Evolutionary conservation across 1,140 invertebrate genomes (phyloP), one percentile per base, ranked within the genome.

Genomic region (Onthophagus taurus): DNA sequence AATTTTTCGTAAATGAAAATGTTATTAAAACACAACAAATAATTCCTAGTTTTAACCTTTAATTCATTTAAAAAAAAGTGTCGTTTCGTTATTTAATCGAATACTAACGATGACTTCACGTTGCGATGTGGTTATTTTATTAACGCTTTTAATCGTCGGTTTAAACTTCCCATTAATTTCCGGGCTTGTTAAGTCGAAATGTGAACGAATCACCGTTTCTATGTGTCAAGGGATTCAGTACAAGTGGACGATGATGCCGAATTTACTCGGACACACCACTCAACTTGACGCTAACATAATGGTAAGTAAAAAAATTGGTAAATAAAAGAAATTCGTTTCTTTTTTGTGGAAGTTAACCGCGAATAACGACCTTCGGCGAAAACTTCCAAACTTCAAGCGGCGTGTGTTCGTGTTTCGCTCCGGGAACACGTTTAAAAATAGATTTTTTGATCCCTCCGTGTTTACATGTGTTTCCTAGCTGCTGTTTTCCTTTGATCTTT

Each of bases 201-300:
- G 89, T 66, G 84, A 91, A 65, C 75, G 74, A 49, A 86, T 92
- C 43, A 76, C 71, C 20, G 80, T 89, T 20, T 78, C 85, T 8
- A 72, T 88, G 63, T 92, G 89, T 59, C 75, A 81, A 58, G 81
- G 85, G 52, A 68, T 91, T 50, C 78, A 82, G 51, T 93, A 91
- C 68, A 92, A 90, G 66, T 77, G 83, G 65, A 93, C 89, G 7
- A 73, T 80, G n/a, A 84, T 89, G 82, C 88, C 85, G 24, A 89
- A 89, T 65, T 74, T 83, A 34, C 76, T 86, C 67, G 82, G 82
- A 2, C 83, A 89, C 58, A 72, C 75, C 36, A 80, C 78, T 60
- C 85, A 88, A 63, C 72, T 77, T 53, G 77, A 82, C 55, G 83
- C 83, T 36, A 77, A 80, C 57, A 68, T 75, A 54, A 75, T 71